A percentile compares a stretch with the other conserved stretches of the same genome.
phyloP scores from a whole-genome alignment of 2,113 vertebrate genomes.

The Barnardius zonarius region DNA sequence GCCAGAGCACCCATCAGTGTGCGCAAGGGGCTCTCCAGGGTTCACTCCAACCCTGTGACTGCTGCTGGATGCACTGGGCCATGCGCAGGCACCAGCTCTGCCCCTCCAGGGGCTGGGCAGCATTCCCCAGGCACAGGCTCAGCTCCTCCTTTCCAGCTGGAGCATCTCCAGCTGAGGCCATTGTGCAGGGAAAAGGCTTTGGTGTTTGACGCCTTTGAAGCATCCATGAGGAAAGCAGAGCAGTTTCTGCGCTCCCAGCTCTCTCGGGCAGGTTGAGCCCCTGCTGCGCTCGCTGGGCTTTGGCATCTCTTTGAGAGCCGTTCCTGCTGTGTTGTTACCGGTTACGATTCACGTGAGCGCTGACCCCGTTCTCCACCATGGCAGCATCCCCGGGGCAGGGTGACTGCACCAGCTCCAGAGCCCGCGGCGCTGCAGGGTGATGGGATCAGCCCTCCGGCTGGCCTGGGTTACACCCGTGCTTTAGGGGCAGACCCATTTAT shows the following conservation, averaged over 20 bases:
- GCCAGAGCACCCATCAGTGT: not conserved
- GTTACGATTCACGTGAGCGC: not conserved
- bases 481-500: not conserved
- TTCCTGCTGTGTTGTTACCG: not conserved
- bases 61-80: not conserved
- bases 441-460: not conserved
- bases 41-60: not conserved
- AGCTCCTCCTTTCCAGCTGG: not conserved
- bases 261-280: not conserved
- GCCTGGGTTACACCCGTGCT: not conserved
- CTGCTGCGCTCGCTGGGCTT: not conserved
- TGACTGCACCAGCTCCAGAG: not conserved
- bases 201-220: not conserved
- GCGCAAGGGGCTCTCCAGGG: accelerated
- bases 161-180: not conserved
- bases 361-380: not conserved
- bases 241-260: not conserved
- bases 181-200: not conserved
- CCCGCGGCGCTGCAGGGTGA: not conserved
- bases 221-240: not conserved
- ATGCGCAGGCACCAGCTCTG: not conserved
- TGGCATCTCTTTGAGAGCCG: not conserved
- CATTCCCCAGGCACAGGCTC: not conserved
- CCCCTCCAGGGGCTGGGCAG: not conserved
- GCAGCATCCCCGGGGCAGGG: not conserved